These are phyloP conservation scores for Baronia brevicornis DNA, from an alignment of 2,888 invertebrate species.

Conservation along the genomic window DNA sequence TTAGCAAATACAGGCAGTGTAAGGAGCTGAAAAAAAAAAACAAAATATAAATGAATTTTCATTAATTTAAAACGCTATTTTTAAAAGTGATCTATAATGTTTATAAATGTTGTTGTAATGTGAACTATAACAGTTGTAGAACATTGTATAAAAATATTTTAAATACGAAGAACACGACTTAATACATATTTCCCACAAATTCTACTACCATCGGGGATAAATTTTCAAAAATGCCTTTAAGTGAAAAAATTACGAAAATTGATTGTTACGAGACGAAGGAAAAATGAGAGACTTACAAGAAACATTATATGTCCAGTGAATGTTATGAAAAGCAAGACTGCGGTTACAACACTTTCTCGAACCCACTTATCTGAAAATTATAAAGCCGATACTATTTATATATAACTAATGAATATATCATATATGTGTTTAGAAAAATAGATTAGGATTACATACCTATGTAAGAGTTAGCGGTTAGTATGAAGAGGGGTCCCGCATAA, in stretches of 20 bases:
- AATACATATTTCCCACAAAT: too few relatives aligned
- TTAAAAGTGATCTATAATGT: too few relatives aligned
- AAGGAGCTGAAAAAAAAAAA: slow-evolving; percentile 75
- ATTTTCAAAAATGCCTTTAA: too few relatives aligned
- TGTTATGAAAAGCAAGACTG: slow-evolving; percentile 79
- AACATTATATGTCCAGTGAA: slow-evolving; percentile 82
- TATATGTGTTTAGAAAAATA: neutral
- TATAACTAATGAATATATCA: neutral
- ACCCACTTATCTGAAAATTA: slow-evolving; percentile 77
- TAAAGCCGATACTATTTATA: neutral
- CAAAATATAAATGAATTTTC: neutral
- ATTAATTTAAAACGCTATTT: slow-evolving; percentile 1
- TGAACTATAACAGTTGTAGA: too few relatives aligned
- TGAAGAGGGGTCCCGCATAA: slow-evolving; percentile 86
- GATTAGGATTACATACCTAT: slow-evolving; percentile 66
- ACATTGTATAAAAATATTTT: neutral
- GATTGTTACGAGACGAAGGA: too few relatives aligned
- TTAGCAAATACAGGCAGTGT: slow-evolving; percentile 91
- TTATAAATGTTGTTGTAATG: too few relatives aligned
- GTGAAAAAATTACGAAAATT: too few relatives aligned
- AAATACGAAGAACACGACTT: too few relatives aligned
- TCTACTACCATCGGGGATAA: too few relatives aligned
- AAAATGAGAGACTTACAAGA: slow-evolving; percentile 62
- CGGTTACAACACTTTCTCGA: slow-evolving; percentile 83
- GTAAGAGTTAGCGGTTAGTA: slow-evolving; percentile 84